Evolutionary conservation across 2,113 vertebrate species (phyloP).

Genomic region (Dicentrarchus labrax): DNA sequence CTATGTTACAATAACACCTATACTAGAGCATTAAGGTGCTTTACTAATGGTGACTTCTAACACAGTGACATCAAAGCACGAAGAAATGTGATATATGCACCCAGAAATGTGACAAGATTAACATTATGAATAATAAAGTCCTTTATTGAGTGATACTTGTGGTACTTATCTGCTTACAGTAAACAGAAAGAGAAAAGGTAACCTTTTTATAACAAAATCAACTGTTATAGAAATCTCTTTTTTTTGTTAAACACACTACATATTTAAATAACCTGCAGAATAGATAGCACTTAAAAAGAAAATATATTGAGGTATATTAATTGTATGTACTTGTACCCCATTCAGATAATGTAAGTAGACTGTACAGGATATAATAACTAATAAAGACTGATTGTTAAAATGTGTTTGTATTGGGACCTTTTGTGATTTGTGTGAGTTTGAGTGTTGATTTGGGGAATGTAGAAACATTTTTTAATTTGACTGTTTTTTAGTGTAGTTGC

Average conservation of each 20-base stretch:
- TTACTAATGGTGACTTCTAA: constrained; percentile 66
- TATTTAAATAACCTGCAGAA: constrained; percentile 48
- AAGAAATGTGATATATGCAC: constrained; percentile 57
- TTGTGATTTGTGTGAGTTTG: background rate
- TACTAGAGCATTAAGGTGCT: constrained; percentile 51
- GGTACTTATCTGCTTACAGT: constrained; percentile 33
- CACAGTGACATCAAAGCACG: constrained; percentile 2
- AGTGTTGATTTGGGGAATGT: background rate
- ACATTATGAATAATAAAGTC: constrained; percentile 32
- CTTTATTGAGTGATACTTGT: constrained; percentile 28
- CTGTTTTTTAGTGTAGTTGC: background rate
- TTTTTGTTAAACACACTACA: constrained; percentile 20
- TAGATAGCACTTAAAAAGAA: constrained; percentile 43
- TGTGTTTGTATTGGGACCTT: constrained; percentile 22
- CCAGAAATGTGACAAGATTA: constrained; percentile 74
- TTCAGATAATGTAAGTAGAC: constrained; percentile 58
- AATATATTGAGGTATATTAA: constrained; percentile 47
- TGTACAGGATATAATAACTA: constrained; percentile 64
- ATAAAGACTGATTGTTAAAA: constrained; percentile 65
- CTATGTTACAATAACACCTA: constrained; percentile 70
- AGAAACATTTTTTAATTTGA: background rate
- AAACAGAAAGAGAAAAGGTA: constrained; percentile 25
- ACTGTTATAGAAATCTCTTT: constrained; percentile 59
- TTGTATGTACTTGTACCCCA: constrained; percentile 47
- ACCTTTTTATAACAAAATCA: constrained; percentile 51